phyloP scores from a whole-genome alignment of 2,888 invertebrate genomes.

The Macaria notata region DNA sequence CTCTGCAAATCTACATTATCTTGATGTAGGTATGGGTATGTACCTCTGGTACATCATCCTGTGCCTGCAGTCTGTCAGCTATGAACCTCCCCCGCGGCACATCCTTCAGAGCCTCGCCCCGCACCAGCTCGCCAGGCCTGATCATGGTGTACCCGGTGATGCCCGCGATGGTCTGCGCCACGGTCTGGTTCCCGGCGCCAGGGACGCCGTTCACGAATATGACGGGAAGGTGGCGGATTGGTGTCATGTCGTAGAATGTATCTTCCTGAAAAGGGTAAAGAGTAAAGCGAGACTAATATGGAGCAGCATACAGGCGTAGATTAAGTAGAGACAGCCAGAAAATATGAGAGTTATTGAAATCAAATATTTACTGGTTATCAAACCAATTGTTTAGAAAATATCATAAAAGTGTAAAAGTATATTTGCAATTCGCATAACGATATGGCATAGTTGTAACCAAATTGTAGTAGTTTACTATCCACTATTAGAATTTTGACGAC shows the following conservation, averaged over 20 bases:
- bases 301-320: too few relatives aligned
- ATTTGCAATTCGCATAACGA: too few relatives aligned
- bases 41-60: slow-evolving; percentile 72
- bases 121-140: slow-evolving; percentile 73
- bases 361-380: too few relatives aligned
- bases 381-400: too few relatives aligned
- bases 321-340: too few relatives aligned
- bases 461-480: too few relatives aligned
- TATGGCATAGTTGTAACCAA: too few relatives aligned
- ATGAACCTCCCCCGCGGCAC: slow-evolving; percentile 75
- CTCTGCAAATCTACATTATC: too few relatives aligned
- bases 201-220: slow-evolving; percentile 78
- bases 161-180: slow-evolving; percentile 69
- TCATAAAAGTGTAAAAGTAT: too few relatives aligned
- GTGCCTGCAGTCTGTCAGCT: slow-evolving; percentile 68
- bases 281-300: too few relatives aligned
- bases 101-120: slow-evolving; percentile 70
- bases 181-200: slow-evolving; percentile 76
- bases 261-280: slow-evolving; percentile 39
- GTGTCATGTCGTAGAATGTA: slow-evolving; percentile 69
- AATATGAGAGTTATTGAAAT: too few relatives aligned
- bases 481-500: too few relatives aligned
- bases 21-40: neutral
- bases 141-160: slow-evolving; percentile 76
- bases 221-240: slow-evolving; percentile 70